Evolutionary conservation across 2,113 vertebrate genomes (phyloP).

Genomic region (Dendrocopos noguchii): DNA sequence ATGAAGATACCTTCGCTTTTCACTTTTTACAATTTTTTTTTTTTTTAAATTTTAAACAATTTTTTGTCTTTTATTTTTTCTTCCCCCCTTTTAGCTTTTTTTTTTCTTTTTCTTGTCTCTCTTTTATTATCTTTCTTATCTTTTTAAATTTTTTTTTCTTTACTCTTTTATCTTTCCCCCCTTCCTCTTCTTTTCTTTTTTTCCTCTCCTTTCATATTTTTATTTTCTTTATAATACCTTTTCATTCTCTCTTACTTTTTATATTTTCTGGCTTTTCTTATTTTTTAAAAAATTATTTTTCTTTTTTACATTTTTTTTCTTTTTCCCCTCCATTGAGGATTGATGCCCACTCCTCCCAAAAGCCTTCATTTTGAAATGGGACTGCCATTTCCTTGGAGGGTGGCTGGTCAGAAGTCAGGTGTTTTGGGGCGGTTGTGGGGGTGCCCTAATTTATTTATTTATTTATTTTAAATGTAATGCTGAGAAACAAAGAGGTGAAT

Average conservation of each 20-base stretch:
- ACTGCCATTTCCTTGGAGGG: conserved; percentile 40
- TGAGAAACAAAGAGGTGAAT: conserved; percentile 80
- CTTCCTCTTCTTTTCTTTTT: too few relatives aligned
- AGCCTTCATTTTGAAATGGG: conserved; percentile 48
- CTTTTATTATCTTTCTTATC: background rate
- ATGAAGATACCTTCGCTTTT: background rate
- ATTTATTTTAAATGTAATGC: background rate
- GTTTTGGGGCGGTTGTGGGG: background rate
- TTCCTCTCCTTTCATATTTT: background rate
- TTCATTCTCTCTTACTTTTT: background rate
- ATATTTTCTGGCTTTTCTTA: background rate
- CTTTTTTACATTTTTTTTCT: too few relatives aligned
- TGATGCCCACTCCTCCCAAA: conserved; percentile 4
- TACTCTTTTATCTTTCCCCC: too few relatives aligned
- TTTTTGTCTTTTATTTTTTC: too few relatives aligned
- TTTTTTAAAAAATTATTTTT: background rate
- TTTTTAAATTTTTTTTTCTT: too few relatives aligned
- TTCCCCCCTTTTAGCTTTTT: too few relatives aligned
- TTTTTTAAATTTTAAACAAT: background rate
- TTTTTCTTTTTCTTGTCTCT: too few relatives aligned
- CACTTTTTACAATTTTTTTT: too few relatives aligned
- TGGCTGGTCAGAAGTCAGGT: conserved; percentile 58
- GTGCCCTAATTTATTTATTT: background rate
- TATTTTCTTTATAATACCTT: too few relatives aligned
- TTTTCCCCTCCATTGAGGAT: background rate